Conservation (phyloP, 1,140 invertebrate species). For the Mycetomoellerius zeteki region DNA sequence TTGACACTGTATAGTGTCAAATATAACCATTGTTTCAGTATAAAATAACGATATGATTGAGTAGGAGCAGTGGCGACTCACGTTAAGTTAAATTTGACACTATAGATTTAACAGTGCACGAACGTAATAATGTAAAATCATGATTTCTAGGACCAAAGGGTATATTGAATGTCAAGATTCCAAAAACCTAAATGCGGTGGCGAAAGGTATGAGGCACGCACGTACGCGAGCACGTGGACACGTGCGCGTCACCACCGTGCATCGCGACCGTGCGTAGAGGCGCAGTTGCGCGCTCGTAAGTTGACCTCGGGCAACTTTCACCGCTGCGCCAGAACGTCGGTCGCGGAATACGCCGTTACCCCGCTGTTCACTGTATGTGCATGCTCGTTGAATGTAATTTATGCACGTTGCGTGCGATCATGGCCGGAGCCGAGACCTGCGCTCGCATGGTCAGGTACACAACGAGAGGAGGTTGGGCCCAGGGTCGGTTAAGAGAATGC, state of each 20-base stretch:
- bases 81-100: too few species aligned
- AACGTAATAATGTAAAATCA: not conserved
- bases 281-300: slow-evolving; percentile 66
- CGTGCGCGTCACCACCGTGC: slow-evolving; percentile 21
- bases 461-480: slow-evolving; percentile 62
- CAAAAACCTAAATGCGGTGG: not conserved
- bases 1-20: too few species aligned
- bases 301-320: slow-evolving; percentile 86
- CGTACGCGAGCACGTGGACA: slow-evolving; percentile 21
- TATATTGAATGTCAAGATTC: not conserved
- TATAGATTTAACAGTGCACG: too few species aligned
- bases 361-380: slow-evolving; percentile 54
- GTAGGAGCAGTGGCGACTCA: too few species aligned
- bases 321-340: slow-evolving; percentile 73
- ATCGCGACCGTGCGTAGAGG: slow-evolving; percentile 36
- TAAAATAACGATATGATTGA: too few species aligned
- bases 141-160: not conserved
- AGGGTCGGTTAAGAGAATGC: slow-evolving; percentile 7
- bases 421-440: slow-evolving; percentile 77
- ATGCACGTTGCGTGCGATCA: slow-evolving; percentile 83
- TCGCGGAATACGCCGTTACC: slow-evolving; percentile 66
- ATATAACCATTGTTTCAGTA: too few species aligned
- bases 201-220: slow-evolving; percentile 23
- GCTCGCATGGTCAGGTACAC: slow-evolving; percentile 81
- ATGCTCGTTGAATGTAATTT: slow-evolving; percentile 80